Conservation (phyloP, 2,797 vertebrate species). For the Triplophysa yarkandensis region DNA sequence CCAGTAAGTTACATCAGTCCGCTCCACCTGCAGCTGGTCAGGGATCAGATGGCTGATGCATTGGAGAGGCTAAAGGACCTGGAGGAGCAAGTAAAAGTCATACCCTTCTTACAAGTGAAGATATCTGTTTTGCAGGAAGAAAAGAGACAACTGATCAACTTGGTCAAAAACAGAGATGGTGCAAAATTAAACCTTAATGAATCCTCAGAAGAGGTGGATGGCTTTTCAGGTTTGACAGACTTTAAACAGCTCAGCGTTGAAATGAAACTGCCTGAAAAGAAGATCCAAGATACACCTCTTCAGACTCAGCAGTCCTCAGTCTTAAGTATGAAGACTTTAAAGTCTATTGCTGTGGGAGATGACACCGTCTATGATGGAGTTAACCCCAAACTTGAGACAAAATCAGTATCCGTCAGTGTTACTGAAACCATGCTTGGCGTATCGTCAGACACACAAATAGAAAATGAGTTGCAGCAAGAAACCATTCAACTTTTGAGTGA, state of each 20-base stretch:
- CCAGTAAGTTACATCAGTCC: conserved; percentile 84
- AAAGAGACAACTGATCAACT: conserved; percentile 84
- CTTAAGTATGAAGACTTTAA: conserved; percentile 60
- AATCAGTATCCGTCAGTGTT: conserved; percentile 77
- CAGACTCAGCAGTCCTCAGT: conserved; percentile 60
- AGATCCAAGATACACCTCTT: conserved; percentile 78
- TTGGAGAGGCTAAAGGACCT: conserved; percentile 92
- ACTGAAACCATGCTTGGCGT: conserved; percentile 84
- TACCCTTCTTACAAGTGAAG: conserved; percentile 94
- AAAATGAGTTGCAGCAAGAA: conserved; percentile 86
- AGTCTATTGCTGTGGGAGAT: conserved; percentile 72
- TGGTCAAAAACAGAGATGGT: conserved; percentile 79
- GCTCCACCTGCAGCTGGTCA: conserved; percentile 88
- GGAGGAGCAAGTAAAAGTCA: conserved; percentile 93
- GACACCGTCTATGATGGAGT: conserved; percentile 71
- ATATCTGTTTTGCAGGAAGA: conserved; percentile 95
- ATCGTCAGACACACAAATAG: conserved; percentile 77
- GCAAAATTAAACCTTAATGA: conserved; percentile 43
- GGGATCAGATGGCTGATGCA: conserved; percentile 95
- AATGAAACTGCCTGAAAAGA: conserved; percentile 85
- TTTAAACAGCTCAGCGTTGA: conserved; percentile 85
- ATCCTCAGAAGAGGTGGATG: conserved; percentile 65
- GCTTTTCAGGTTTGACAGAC: conserved; percentile 76
- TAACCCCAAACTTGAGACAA: conserved; percentile 71
- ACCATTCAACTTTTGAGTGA: conserved; percentile 86